Evolutionary conservation across 2,888 invertebrate species (phyloP), one percentile per base, ranked within the genome.

Genomic region (Dicyrtomina minuta): DNA sequence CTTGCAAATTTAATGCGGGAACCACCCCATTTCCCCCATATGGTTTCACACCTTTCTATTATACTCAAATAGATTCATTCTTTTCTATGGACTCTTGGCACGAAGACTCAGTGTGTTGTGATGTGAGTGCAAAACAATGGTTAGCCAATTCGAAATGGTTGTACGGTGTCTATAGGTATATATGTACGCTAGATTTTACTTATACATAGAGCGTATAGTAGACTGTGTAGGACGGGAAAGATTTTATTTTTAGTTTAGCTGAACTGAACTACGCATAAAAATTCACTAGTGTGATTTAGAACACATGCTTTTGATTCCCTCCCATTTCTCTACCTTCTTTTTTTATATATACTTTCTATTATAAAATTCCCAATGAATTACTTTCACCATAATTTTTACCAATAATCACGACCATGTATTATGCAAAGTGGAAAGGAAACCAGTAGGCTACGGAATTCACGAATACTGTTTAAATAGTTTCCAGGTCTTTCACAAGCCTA

Each of bases 1-100:
- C 65, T 55, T 55, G 53, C 65, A 65, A 55, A 65, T 65, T 65
- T 65, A 65, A 65, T 65, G 65, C 65, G 65, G 55, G 65, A 65
- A 65, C 49, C 65, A 65, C 65, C 65, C 65, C 24, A 55, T 53
- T 65, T 41, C 39, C 26, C 39, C 65, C 65, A 65, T 43, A 65
- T 65, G 65, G 27, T 55, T 65, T 65, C 65, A 65, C 65, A 65
- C 65, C 55, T 65, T 53, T 24, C 55, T 55, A 53, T 65, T 65
- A 62, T 62, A 46, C 49, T 49, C 24, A 62, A 62, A 62, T 13
- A 49, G 62, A 62, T 62, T 62, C 62, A 62, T 44, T 62, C 62
- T 27, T 65, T 55, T 55, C 15, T 65, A 65, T 65, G 51, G 43
- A 55, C 65, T 17, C 46, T 65, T 65, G 65, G 65, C 65, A 65